phyloP scores from a whole-genome alignment of 2,888 invertebrate species.

The Raillietiella orientalis region DNA sequence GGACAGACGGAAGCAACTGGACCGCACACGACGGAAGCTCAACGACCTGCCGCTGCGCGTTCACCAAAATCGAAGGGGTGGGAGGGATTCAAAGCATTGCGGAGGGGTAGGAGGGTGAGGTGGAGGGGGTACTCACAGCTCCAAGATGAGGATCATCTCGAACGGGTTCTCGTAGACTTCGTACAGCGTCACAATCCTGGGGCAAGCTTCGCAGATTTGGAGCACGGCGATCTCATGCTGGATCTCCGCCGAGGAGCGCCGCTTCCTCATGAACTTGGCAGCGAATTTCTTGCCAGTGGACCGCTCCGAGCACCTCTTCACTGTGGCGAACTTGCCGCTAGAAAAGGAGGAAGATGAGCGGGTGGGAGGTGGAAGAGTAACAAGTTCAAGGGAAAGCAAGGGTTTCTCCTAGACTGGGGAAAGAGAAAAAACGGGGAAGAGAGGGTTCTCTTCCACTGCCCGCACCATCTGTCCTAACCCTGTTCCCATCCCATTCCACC shows the following conservation, averaged over 20 bases:
- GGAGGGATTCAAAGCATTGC: too few relatives aligned
- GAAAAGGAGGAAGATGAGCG: conserved; percentile 13
- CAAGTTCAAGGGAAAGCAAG: too few relatives aligned
- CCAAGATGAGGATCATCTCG: conserved; percentile 52
- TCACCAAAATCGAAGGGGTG: too few relatives aligned
- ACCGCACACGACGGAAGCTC: too few relatives aligned
- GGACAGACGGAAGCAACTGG: conserved; percentile 2
- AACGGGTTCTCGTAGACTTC: conserved; percentile 40
- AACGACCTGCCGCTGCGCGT: too few relatives aligned
- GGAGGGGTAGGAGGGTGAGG: conserved; percentile 1
- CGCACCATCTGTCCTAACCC: too few relatives aligned
- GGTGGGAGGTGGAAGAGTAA: too few relatives aligned
- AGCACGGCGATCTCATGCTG: conserved; percentile 78
- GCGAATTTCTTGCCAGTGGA: conserved; percentile 62
- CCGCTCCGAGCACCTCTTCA: conserved; percentile 59
- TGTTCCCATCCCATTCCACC: too few relatives aligned
- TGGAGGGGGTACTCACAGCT: conserved; percentile 43
- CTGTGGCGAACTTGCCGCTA: conserved; percentile 92
- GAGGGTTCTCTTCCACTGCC: too few relatives aligned
- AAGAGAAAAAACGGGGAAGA: too few relatives aligned
- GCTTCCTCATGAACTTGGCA: conserved; percentile 77
- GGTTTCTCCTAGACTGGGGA: too few relatives aligned
- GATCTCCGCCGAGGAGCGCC: conserved; percentile 59
- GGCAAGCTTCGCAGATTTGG: conserved; percentile 45
- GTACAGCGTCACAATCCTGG: conserved; percentile 58